Evolutionary conservation across 1,140 invertebrate genomes (phyloP).

Genomic region (Euura saliciscinereae): DNA sequence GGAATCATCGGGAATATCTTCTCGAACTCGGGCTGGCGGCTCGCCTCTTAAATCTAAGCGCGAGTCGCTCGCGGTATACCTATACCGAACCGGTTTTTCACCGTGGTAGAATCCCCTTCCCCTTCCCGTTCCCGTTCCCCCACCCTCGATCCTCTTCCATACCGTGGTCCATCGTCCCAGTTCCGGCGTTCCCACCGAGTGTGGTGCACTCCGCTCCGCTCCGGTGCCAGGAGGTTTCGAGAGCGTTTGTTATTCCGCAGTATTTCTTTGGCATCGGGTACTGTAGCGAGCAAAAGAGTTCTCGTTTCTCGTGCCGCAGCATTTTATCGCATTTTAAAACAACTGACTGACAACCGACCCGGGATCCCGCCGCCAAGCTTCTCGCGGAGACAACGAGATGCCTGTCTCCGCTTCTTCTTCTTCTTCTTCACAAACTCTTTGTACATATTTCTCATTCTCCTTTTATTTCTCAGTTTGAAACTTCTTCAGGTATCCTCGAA

Average conservation of each 20-base stretch:
- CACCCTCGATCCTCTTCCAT: too few species aligned
- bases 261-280: background rate
- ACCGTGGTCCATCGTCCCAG: too few species aligned
- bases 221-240: background rate
- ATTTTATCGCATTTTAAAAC: conserved; percentile 39
- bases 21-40: conserved; percentile 9
- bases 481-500: too few species aligned
- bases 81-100: too few species aligned
- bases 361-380: background rate
- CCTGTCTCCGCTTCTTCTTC: conserved; percentile 30
- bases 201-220: too few species aligned
- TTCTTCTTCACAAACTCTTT: conserved; percentile 9
- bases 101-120: too few species aligned
- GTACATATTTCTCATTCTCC: background rate
- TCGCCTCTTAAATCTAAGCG: conserved; percentile 1
- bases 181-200: too few species aligned
- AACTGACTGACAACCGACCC: conserved; percentile 44
- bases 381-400: conserved; percentile 39
- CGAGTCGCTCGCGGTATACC: too few species aligned
- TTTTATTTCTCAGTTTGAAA: background rate
- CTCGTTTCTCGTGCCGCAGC: conserved; percentile 2
- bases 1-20: background rate
- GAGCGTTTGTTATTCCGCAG: background rate
- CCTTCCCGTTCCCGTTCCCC: too few species aligned
- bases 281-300: conserved; percentile 21